Evolutionary conservation across 2,888 invertebrate species (phyloP), one percentile per base, ranked within the genome.

Genomic region (Chrysina gloriosa): DNA sequence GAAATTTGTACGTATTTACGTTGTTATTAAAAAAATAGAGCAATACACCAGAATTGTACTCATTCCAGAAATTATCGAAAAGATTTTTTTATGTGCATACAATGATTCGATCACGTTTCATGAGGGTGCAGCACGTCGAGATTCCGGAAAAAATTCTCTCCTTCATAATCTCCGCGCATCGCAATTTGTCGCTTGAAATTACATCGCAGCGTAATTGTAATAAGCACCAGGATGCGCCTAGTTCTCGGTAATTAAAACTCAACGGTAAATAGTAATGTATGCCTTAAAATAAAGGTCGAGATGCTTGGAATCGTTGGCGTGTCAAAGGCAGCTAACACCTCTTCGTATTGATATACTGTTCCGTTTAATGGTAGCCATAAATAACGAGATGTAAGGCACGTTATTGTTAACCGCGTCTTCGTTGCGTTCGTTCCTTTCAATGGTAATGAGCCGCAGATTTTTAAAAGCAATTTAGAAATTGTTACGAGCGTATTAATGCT

Each of bases 261-360:
- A 9, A 9, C 11, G n/a, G 58, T 39, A 56, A 36, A 36, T 21
- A 36, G 27, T 23, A 27, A 42, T 42, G 16, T 7, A 9, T 14
- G 58, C 6, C 16, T 25, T 25, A 31, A 42, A 42, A 31, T 42
- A 58, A 61, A 61, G 58, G 58, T 61, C 58, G 58, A 61, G 42
- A 61, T 61, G 42, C 9, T 61, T 61, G 42, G 42, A 42, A 61
- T 61, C 23, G 42, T 61, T 61, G 58, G 58, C 9, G 42, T 42
- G 58, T 61, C 58, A 27, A 36, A 27, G 27, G 16, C 25, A 27
- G 9, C 58, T 16, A 27, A 61, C 58, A 42, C 58, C 58, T 61
- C 58, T 42, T 25, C 58, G 6, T 27, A 61, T 42, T 27, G 58
- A 16, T 27, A 61, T 61, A 16, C 25, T 61, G 27, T 61, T 42